A percentile compares a stretch with the other conserved stretches of the same genome.
These are phyloP conservation scores for Cylloceria caligata DNA, from an alignment of 2,888 invertebrate species.

Conservation along the genomic window DNA sequence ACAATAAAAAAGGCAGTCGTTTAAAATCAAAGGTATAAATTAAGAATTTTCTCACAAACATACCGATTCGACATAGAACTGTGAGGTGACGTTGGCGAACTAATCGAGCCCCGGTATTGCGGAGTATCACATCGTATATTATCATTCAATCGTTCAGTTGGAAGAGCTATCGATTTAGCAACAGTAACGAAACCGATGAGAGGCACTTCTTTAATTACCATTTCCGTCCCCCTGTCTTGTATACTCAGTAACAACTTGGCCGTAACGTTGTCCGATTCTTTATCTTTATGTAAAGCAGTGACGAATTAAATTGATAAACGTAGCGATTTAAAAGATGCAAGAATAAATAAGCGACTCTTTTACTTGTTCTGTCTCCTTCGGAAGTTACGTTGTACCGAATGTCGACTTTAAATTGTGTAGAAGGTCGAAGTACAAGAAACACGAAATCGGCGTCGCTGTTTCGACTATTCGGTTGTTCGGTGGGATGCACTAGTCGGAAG, in stretches of 20 bases:
- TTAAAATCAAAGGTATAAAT: not conserved
- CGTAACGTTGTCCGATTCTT: constrained; percentile 24
- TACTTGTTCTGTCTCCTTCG: constrained; percentile 46
- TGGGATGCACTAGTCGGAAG: constrained; percentile 46
- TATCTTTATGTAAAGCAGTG: constrained; percentile 20
- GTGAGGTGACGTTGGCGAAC: constrained; percentile 80
- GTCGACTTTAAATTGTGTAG: constrained; percentile 29
- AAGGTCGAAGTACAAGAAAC: constrained; percentile 66
- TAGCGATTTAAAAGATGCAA: not conserved
- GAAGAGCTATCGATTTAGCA: constrained; percentile 73
- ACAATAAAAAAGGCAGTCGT: constrained; percentile 9
- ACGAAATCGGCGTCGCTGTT: constrained; percentile 64
- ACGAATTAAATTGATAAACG: not conserved
- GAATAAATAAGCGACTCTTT: not conserved
- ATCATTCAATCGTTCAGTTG: constrained; percentile 64
- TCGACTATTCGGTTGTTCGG: constrained; percentile 5
- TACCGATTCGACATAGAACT: constrained; percentile 78
- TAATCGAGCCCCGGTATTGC: constrained; percentile 70
- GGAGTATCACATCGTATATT: constrained; percentile 80
- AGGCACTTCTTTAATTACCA: constrained; percentile 74
- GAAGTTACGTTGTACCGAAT: constrained; percentile 44
- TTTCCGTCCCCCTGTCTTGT: constrained; percentile 68
- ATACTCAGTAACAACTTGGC: constrained; percentile 55
- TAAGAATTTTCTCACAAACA: constrained; percentile 11
- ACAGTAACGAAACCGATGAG: constrained; percentile 73